These are phyloP conservation scores for Physella acuta DNA, from an alignment of 1,140 invertebrate genomes.

Conservation along the genomic window DNA sequence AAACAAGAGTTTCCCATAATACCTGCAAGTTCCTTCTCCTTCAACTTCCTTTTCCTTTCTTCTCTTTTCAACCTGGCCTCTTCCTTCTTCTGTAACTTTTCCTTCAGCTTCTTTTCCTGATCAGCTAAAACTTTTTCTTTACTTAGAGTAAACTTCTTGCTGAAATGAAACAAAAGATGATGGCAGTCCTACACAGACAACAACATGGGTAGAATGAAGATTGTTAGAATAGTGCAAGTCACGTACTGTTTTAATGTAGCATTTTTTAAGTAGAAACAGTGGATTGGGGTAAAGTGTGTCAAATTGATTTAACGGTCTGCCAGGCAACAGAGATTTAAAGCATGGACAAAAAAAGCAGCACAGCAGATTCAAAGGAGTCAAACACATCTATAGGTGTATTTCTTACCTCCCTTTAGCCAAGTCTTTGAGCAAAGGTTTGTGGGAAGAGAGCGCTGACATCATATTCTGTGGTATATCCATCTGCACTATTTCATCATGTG, in stretches of 20 bases:
- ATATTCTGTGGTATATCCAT: conserved; percentile 12
- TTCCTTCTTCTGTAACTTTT: conserved; percentile 25
- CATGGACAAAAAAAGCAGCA: not conserved
- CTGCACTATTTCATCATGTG: not conserved
- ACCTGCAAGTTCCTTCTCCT: conserved; percentile 2
- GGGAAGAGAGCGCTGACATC: conserved; percentile 3
- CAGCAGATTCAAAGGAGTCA: not conserved
- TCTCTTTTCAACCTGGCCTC: conserved; percentile 35
- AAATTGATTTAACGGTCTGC: too few species aligned
- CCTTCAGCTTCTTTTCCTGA: conserved; percentile 26
- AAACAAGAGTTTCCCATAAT: too few species aligned
- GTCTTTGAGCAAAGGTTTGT: conserved; percentile 32
- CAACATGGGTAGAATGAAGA: too few species aligned
- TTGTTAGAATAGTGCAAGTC: too few species aligned
- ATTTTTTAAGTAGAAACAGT: too few species aligned
- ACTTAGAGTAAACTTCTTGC: not conserved
- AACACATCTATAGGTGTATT: too few species aligned
- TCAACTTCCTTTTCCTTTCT: conserved; percentile 29
- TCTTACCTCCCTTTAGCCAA: conserved; percentile 24
- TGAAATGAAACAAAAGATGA: too few species aligned
- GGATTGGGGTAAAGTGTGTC: too few species aligned
- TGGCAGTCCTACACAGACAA: too few species aligned
- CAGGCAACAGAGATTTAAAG: too few species aligned
- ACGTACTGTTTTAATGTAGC: too few species aligned
- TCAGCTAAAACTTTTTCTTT: conserved; percentile 3